phyloP scores from a whole-genome alignment of 2,113 vertebrate species.

The Tupaia chinensis region DNA sequence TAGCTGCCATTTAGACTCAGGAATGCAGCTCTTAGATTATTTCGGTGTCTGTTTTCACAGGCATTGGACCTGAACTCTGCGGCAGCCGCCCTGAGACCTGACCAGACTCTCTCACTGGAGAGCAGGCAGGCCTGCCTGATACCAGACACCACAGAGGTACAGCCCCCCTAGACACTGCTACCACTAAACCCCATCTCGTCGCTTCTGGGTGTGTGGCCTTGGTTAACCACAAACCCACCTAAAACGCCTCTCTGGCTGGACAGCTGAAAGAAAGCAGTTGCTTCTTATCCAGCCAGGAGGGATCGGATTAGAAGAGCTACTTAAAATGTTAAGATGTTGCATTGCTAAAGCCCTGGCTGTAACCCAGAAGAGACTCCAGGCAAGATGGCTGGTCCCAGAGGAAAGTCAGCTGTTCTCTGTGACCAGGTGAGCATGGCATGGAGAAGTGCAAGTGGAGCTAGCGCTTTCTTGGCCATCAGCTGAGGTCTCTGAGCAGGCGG shows the following conservation, averaged over 20 bases:
- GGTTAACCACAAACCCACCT: slow-evolving; percentile 79
- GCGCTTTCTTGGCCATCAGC: slow-evolving; percentile 18
- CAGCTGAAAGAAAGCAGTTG: neutral
- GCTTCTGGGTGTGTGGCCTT: slow-evolving; percentile 65
- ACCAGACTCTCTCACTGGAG: neutral
- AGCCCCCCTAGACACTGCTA: neutral
- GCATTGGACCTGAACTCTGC: slow-evolving; percentile 53
- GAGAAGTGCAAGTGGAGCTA: neutral
- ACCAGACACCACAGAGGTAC: slow-evolving; percentile 50
- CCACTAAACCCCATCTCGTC: slow-evolving; percentile 19
- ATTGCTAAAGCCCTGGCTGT: slow-evolving; percentile 28
- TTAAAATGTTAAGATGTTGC: slow-evolving; percentile 54
- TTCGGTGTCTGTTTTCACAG: slow-evolving; percentile 75
- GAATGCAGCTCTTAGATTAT: slow-evolving; percentile 68
- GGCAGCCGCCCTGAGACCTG: slow-evolving; percentile 6
- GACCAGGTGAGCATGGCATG: neutral
- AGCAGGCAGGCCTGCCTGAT: slow-evolving; percentile 49
- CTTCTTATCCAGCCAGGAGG: slow-evolving; percentile 50
- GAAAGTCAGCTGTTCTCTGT: neutral
- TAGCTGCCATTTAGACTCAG: slow-evolving; percentile 55
- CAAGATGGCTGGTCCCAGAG: neutral
- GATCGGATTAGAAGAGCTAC: slow-evolving; percentile 63
- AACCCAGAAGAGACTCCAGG: neutral
- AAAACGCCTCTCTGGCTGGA: neutral
- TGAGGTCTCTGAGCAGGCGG: slow-evolving; percentile 50